A percentile compares a stretch with the other conserved stretches of the same genome.
phyloP scores from a whole-genome alignment of 2,113 vertebrate species.

The Boleophthalmus pectinirostris region DNA sequence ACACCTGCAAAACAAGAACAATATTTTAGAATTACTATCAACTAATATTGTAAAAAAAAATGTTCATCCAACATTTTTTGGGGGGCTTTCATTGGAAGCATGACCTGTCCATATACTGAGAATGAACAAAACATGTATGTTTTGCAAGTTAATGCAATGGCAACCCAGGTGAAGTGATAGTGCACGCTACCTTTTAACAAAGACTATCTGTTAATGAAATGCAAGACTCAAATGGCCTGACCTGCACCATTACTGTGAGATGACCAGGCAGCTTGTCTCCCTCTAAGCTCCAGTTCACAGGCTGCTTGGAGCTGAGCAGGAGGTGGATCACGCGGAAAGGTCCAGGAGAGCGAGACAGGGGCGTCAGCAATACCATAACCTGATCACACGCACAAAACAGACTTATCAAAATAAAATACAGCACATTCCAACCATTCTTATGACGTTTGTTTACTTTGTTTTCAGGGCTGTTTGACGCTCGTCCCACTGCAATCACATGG shows the following conservation, averaged over 20 bases:
- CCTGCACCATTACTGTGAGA: constrained; percentile 70
- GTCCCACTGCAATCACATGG: constrained; percentile 71
- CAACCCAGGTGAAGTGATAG: too few species aligned
- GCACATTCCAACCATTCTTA: not conserved
- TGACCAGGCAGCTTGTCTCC: constrained; percentile 51
- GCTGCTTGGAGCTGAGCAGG: constrained; percentile 71
- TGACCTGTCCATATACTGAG: too few species aligned
- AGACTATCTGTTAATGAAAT: not conserved
- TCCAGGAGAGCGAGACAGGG: constrained; percentile 41
- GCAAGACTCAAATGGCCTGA: constrained; percentile 15
- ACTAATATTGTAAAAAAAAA: too few species aligned
- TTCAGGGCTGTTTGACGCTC: constrained; percentile 31
- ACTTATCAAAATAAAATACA: not conserved
- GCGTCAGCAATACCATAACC: constrained; percentile 73
- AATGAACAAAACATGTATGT: too few species aligned
- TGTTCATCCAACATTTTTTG: too few species aligned
- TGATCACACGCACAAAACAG: constrained; percentile 18
- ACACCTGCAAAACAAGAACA: constrained; percentile 51
- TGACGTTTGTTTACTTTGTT: constrained; percentile 47
- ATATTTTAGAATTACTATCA: not conserved
- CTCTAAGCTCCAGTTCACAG: constrained; percentile 70
- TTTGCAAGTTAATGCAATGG: too few species aligned
- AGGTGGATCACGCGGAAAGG: constrained; percentile 57
- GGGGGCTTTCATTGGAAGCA: too few species aligned
- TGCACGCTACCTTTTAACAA: too few species aligned